Percentiles rank a stretch among this genome's conserved stretches.
phyloP scores from a whole-genome alignment of 2,113 vertebrate species.

The Scatophagus argus region DNA sequence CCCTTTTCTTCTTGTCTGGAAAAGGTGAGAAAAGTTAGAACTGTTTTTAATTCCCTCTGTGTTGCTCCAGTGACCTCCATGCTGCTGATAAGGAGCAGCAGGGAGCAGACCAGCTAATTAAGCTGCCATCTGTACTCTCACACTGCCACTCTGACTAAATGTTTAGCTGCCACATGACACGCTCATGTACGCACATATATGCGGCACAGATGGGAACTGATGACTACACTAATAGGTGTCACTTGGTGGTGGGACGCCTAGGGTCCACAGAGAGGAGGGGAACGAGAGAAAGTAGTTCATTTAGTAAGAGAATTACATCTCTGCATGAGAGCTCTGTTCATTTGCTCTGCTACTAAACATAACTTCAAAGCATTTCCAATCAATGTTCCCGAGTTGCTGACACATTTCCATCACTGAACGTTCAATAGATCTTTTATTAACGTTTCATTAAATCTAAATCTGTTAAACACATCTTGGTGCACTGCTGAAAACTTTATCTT shows the following conservation, averaged over 20 bases:
- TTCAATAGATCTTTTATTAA: not conserved
- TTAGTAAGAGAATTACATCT: not conserved
- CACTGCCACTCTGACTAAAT: conserved; percentile 66
- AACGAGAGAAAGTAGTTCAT: conserved; percentile 2
- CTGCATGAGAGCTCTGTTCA: not conserved
- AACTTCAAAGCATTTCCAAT: not conserved
- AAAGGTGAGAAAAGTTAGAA: conserved; percentile 40
- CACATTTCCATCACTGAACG: not conserved
- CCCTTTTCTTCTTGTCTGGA: not conserved
- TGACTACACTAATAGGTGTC: conserved; percentile 68
- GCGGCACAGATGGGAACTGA: conserved; percentile 71
- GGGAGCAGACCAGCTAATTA: conserved; percentile 64
- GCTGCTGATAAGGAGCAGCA: conserved; percentile 49
- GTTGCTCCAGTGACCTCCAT: conserved; percentile 21
- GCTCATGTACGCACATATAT: conserved; percentile 49
- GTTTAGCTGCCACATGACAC: conserved; percentile 59
- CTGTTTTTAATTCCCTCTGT: conserved; percentile 11
- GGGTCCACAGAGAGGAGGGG: not conserved
- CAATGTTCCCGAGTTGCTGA: not conserved
- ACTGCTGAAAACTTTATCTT: too few relatives aligned
- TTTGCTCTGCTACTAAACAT: conserved; percentile 17
- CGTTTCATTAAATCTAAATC: not conserved
- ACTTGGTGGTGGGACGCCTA: conserved; percentile 44
- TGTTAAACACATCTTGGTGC: not conserved
- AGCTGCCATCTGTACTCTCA: conserved; percentile 73